phyloP scores from a whole-genome alignment of 2,888 invertebrate species.

The Andrena marginata region DNA sequence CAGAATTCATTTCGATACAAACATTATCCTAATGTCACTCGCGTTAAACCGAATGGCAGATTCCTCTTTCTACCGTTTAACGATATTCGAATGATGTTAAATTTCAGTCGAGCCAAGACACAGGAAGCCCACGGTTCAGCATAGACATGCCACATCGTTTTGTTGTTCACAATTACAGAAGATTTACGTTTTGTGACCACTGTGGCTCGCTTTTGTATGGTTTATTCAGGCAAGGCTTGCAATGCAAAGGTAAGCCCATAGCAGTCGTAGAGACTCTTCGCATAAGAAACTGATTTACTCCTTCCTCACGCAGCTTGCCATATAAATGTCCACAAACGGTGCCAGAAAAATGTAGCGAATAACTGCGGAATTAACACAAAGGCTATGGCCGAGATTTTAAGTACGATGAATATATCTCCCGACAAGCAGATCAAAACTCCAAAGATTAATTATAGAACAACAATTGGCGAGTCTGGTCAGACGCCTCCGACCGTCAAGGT shows the following conservation, averaged over 20 bases:
- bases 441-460: slow-evolving; percentile 78
- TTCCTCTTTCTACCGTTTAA: slow-evolving; percentile 34
- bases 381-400: slow-evolving; percentile 97
- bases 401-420: slow-evolving; percentile 96
- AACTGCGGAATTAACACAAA: slow-evolving; percentile 99
- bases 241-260: slow-evolving; percentile 92
- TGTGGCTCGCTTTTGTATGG: slow-evolving; percentile 99
- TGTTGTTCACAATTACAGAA: slow-evolving; percentile 97
- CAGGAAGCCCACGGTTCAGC: slow-evolving; percentile 94
- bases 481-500: slow-evolving; percentile 72
- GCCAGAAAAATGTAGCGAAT: slow-evolving; percentile 99
- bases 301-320: slow-evolving; percentile 90
- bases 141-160: slow-evolving; percentile 99
- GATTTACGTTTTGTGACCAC: slow-evolving; percentile 99
- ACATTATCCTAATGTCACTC: background rate
- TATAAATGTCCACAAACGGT: slow-evolving; percentile 99
- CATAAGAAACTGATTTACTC: background rate
- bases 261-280: background rate
- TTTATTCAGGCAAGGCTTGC: slow-evolving; percentile 97
- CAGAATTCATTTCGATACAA: slow-evolving; percentile 2
- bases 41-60: background rate
- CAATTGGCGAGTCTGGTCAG: slow-evolving; percentile 62
- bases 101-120: slow-evolving; percentile 86
- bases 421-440: slow-evolving; percentile 89
- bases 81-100: slow-evolving; percentile 47